These are phyloP conservation scores for Megamerina dolium DNA, from an alignment of 2,888 invertebrate genomes.

Conservation along the genomic window DNA sequence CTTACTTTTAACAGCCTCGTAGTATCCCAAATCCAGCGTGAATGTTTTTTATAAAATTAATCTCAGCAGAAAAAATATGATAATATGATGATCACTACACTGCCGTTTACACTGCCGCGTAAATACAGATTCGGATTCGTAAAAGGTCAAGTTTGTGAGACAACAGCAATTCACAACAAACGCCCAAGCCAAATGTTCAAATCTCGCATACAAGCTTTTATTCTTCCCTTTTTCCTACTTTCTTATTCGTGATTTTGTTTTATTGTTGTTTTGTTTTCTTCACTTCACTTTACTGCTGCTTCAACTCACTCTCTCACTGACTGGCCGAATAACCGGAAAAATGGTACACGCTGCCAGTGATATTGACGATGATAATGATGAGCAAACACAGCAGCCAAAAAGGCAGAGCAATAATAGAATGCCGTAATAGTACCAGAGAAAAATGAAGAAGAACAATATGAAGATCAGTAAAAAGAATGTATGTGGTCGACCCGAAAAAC, in stretches of 20 bases:
- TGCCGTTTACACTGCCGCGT: too few species aligned
- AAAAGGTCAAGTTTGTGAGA: slow-evolving; percentile 11
- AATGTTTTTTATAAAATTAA: slow-evolving; percentile 33
- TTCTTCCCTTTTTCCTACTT: background rate
- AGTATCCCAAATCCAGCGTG: slow-evolving; percentile 52
- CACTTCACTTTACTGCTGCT: too few species aligned
- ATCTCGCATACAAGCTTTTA: background rate
- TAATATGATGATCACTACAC: too few species aligned
- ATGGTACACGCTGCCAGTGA: too few species aligned
- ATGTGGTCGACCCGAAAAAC: slow-evolving; percentile 9
- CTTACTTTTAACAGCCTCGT: slow-evolving; percentile 50
- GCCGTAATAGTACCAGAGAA: slow-evolving; percentile 1
- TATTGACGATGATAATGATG: too few species aligned
- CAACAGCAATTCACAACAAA: too few species aligned
- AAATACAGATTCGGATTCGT: background rate
- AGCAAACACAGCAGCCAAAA: too few species aligned
- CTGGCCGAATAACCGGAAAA: slow-evolving; percentile 7
- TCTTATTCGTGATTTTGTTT: background rate
- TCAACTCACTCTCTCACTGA: background rate
- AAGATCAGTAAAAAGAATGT: slow-evolving; percentile 11
- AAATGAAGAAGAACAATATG: slow-evolving; percentile 1
- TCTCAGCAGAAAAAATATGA: slow-evolving; percentile 6
- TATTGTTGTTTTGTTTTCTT: too few species aligned
- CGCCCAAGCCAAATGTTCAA: too few species aligned
- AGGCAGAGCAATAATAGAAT: too few species aligned